phyloP scores from a whole-genome alignment of 2,113 vertebrate species.

The Odontophorus gujanensis region DNA sequence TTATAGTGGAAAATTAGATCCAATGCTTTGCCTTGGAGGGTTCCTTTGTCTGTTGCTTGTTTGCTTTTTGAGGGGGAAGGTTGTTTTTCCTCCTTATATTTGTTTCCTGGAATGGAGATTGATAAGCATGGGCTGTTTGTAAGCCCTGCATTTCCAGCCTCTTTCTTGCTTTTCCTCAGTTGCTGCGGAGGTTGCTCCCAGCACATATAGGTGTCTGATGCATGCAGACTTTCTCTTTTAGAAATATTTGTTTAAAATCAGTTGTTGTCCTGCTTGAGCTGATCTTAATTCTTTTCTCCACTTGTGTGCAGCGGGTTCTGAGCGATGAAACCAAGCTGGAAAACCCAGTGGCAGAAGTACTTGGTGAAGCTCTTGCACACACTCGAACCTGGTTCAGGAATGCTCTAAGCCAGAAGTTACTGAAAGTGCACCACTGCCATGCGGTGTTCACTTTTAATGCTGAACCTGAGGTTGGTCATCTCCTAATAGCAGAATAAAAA shows the following conservation, averaged over 20 bases:
- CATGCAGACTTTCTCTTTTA: not conserved
- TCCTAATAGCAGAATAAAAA: not conserved
- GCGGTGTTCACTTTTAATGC: rapidly evolving
- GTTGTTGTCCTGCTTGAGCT: not conserved
- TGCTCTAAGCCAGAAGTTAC: not conserved
- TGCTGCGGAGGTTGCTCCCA: not conserved
- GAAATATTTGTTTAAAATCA: not conserved
- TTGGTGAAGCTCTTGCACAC: not conserved
- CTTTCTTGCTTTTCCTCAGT: not conserved
- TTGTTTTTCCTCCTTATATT: not conserved
- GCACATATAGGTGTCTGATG: not conserved
- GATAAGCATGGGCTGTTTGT: not conserved
- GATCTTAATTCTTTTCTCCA: not conserved
- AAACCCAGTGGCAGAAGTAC: not conserved
- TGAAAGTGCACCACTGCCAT: rapidly evolving
- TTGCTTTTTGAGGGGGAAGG: no score
- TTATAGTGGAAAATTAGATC: not conserved
- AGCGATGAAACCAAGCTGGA: not conserved
- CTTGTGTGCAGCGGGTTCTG: not conserved
- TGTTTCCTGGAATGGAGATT: not conserved
- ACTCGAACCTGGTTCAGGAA: constrained; percentile 37
- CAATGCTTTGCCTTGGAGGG: not conserved
- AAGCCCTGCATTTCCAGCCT: not conserved
- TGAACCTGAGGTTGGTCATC: constrained; percentile 49
- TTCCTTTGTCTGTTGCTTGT: not conserved